Conservation (phyloP, 2,888 invertebrate species). For the Chironomus tentans region DNA sequence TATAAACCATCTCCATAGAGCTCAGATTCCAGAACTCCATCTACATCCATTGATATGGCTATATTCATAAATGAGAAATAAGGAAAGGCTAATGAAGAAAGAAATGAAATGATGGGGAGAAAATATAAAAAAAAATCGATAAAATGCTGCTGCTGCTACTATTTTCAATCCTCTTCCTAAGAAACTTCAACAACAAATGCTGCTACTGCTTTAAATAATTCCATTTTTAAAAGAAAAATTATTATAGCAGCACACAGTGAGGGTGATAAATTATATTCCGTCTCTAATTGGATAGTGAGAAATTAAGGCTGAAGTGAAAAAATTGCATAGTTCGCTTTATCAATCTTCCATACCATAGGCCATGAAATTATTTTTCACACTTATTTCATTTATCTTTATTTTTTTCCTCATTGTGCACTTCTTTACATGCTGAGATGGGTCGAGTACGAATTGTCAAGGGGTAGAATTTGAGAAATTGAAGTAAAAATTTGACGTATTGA, state of each 20-base stretch:
- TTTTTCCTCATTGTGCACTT: background rate
- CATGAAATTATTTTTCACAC: background rate
- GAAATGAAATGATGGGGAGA: background rate
- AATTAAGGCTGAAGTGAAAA: background rate
- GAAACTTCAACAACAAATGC: slow-evolving; percentile 18
- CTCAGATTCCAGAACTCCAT: background rate
- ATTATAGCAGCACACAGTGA: background rate
- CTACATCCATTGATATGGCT: background rate
- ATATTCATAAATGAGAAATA: background rate
- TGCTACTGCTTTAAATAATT: slow-evolving; percentile 1
- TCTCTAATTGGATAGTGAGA: slow-evolving; percentile 22
- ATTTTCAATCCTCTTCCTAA: background rate
- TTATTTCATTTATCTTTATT: background rate
- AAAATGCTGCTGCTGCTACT: background rate
- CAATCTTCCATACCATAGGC: background rate
- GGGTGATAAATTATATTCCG: slow-evolving; percentile 20
- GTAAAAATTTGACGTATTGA: too few relatives aligned
- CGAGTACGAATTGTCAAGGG: too few relatives aligned
- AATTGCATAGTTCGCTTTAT: background rate
- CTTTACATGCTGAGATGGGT: background rate
- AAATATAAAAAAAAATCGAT: slow-evolving; percentile 13
- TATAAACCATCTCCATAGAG: background rate
- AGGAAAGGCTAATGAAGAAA: slow-evolving; percentile 18
- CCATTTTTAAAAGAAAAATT: background rate
- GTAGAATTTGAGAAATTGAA: too few relatives aligned